Percentiles rank a stretch among this genome's conserved stretches.
Evolutionary conservation across 2,888 invertebrate genomes (phyloP).

Genomic region (Euzophera pinguis): DNA sequence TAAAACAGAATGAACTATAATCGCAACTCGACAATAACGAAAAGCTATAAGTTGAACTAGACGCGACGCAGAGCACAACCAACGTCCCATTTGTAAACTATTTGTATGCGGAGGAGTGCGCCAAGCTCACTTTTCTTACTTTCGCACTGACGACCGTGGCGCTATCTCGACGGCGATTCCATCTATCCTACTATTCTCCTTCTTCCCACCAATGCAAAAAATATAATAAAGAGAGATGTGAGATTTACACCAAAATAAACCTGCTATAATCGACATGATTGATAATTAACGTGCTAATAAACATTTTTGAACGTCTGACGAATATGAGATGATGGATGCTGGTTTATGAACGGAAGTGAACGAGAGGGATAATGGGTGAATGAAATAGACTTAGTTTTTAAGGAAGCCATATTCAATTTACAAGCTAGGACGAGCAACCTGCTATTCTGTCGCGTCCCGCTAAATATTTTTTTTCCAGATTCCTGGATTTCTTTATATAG

Average conservation of each 20-base stretch:
- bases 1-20: slow-evolving; percentile 5
- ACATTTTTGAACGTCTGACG: too few relatives aligned
- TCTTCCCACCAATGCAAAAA: slow-evolving; percentile 7
- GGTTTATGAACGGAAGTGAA: too few relatives aligned
- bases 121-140: slow-evolving; percentile 73
- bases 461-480: too few relatives aligned
- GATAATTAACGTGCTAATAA: too few relatives aligned
- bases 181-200: slow-evolving; percentile 7
- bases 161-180: slow-evolving; percentile 31
- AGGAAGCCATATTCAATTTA: too few relatives aligned
- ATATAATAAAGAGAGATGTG: neutral
- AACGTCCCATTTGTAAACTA: slow-evolving; percentile 76
- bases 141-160: slow-evolving; percentile 59
- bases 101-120: slow-evolving; percentile 76
- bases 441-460: too few relatives aligned
- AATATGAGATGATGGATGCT: too few relatives aligned
- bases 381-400: too few relatives aligned
- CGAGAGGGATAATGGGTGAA: too few relatives aligned
- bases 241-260: neutral
- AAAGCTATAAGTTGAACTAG: slow-evolving; percentile 9
- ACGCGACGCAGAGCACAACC: slow-evolving; percentile 37
- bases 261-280: too few relatives aligned
- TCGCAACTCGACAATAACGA: neutral
- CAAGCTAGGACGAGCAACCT: too few relatives aligned
- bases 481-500: too few relatives aligned